Percentiles rank a stretch among this genome's conserved stretches.
Conservation (phyloP, 2,113 vertebrate genomes). For the Etia nguti region DNA sequence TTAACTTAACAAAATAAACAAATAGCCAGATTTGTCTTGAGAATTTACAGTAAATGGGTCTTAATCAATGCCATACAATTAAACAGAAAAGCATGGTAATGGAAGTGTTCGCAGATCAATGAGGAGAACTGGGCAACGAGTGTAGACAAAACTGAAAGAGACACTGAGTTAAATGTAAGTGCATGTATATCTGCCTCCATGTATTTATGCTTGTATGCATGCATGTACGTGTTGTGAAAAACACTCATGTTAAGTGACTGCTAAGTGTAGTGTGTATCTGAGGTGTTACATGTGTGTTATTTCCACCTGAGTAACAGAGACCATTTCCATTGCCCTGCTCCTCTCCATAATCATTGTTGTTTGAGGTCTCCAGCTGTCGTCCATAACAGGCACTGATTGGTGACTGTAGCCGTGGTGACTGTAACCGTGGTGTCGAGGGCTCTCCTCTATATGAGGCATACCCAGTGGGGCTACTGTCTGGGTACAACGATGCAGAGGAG, state of each 20-base stretch:
- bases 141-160: not conserved
- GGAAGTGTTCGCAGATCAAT: not conserved
- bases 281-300: constrained; percentile 9
- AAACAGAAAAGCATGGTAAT: not conserved
- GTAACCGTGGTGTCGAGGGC: constrained; percentile 37
- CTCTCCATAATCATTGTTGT: constrained; percentile 74
- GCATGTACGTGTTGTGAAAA: not conserved
- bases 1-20: not conserved
- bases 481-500: constrained; percentile 49
- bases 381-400: constrained; percentile 86
- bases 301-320: constrained; percentile 89
- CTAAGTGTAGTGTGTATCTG: not conserved
- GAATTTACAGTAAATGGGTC: constrained; percentile 15
- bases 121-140: not conserved
- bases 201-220: not conserved
- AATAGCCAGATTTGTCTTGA: not conserved
- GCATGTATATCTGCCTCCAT: not conserved
- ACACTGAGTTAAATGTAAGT: not conserved
- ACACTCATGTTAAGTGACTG: not conserved
- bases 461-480: constrained; percentile 69
- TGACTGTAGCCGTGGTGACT: constrained; percentile 73
- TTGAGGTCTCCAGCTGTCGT: constrained; percentile 77
- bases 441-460: constrained; percentile 74
- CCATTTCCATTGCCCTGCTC: constrained; percentile 76
- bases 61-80: not conserved